Conservation (phyloP, 2,888 invertebrate species). For the Trilocha varians region DNA sequence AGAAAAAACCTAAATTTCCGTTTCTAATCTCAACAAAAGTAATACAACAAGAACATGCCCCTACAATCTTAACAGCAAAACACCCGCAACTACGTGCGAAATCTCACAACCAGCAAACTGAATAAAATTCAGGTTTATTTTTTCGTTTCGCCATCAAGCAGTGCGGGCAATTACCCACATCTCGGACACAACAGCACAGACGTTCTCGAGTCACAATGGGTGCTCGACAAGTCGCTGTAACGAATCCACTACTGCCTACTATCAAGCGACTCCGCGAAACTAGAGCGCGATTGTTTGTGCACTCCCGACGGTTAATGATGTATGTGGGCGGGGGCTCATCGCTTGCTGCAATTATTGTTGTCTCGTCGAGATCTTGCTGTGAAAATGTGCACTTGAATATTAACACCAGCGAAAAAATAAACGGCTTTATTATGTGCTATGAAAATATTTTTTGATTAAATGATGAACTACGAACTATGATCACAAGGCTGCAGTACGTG, state of each 20-base stretch:
- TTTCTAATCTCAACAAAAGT: too few relatives aligned
- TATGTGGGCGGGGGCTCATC: constrained; percentile 14
- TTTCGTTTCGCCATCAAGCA: constrained; percentile 10
- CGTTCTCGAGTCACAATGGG: constrained; percentile 67
- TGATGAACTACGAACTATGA: too few relatives aligned
- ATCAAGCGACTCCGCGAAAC: constrained; percentile 54
- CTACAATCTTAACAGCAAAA: not conserved
- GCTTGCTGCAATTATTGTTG: not conserved
- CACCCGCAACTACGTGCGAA: too few relatives aligned
- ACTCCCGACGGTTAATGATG: constrained; percentile 62
- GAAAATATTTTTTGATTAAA: too few relatives aligned
- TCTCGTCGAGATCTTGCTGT: not conserved
- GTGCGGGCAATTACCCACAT: constrained; percentile 67
- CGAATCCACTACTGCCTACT: constrained; percentile 64
- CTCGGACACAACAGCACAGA: constrained; percentile 69
- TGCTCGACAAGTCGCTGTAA: constrained; percentile 64
- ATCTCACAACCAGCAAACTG: not conserved
- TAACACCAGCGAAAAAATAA: too few relatives aligned
- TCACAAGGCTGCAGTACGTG: too few relatives aligned
- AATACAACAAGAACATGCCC: not conserved
- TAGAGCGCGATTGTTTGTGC: constrained; percentile 65
- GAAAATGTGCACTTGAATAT: not conserved
- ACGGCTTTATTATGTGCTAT: too few relatives aligned
- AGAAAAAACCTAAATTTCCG: too few relatives aligned
- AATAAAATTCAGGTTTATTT: constrained; percentile 3